A percentile compares a stretch with the other conserved stretches of the same genome.
These are phyloP conservation scores for Brotula barbata DNA, from an alignment of 2,797 vertebrate genomes.

Conservation along the genomic window DNA sequence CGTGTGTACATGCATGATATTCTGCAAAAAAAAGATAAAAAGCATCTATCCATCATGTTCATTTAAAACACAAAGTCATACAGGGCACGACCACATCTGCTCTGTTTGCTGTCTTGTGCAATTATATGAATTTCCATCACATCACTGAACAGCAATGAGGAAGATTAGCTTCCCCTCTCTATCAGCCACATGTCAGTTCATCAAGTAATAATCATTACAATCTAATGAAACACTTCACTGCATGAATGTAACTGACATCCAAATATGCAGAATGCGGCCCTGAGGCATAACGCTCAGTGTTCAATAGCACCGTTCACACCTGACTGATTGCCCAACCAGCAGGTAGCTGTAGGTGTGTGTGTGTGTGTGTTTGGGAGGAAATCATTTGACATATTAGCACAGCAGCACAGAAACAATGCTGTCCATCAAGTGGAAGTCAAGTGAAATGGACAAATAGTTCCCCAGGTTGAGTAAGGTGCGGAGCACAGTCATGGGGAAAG, in stretches of 20 bases:
- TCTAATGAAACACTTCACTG: slow-evolving; percentile 72
- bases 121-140: slow-evolving; percentile 45
- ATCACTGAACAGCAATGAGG: slow-evolving; percentile 72
- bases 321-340: slow-evolving; percentile 68
- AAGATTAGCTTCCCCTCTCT: slow-evolving; percentile 64
- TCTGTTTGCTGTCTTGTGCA: slow-evolving; percentile 37
- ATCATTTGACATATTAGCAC: slow-evolving; percentile 63
- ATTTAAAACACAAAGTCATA: slow-evolving; percentile 37
- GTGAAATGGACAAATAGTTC: slow-evolving; percentile 49
- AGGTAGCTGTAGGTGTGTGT: slow-evolving; percentile 72
- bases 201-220: slow-evolving; percentile 80
- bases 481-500: slow-evolving; percentile 40
- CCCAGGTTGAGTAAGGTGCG: slow-evolving; percentile 48
- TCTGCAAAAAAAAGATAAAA: too few species aligned
- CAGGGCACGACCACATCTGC: slow-evolving; percentile 28
- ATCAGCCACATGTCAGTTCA: slow-evolving; percentile 70
- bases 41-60: neutral
- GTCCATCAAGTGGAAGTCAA: slow-evolving; percentile 68
- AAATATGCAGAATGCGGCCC: slow-evolving; percentile 77
- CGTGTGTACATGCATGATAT: slow-evolving; percentile 24
- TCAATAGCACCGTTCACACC: slow-evolving; percentile 73
- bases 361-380: slow-evolving; percentile 53
- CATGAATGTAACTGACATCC: slow-evolving; percentile 78
- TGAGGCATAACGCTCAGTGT: slow-evolving; percentile 46
- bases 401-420: slow-evolving; percentile 74